These are phyloP conservation scores for Peromyscus leucopus DNA, from an alignment of 2,113 vertebrate species.

Conservation along the genomic window DNA sequence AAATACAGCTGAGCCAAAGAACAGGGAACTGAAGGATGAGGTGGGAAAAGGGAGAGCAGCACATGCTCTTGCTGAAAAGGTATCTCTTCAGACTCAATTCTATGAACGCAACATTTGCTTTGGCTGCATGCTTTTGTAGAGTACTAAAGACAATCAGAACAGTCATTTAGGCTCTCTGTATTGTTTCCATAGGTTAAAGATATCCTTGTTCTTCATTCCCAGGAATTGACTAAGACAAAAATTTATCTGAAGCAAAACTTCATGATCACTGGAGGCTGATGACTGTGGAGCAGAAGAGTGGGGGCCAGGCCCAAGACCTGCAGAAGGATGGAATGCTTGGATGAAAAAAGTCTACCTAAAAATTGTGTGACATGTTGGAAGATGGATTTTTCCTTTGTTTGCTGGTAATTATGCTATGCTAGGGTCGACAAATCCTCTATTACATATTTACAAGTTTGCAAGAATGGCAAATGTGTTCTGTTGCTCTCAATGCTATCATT, in stretches of 20 bases:
- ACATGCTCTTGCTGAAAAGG: not conserved
- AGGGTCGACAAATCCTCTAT: not conserved
- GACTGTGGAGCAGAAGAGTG: not conserved
- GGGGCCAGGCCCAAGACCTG: fast-evolving
- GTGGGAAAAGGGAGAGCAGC: not conserved
- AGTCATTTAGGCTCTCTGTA: not conserved
- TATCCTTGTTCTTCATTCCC: not conserved
- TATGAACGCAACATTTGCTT: not conserved
- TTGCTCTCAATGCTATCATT: not conserved
- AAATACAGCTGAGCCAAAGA: not conserved
- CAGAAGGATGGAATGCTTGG: not conserved
- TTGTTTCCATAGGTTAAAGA: not conserved
- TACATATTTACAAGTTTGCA: not conserved
- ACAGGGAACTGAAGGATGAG: not conserved
- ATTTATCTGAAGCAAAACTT: not conserved
- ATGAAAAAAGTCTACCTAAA: not conserved
- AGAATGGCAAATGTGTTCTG: not conserved
- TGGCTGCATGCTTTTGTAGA: not conserved
- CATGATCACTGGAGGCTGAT: not conserved
- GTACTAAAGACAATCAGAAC: not conserved
- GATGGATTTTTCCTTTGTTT: too few species aligned
- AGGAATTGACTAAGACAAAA: not conserved
- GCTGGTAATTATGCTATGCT: not conserved
- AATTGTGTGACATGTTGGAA: too few species aligned
- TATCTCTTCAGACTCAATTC: not conserved